Conservation (phyloP, 2,888 invertebrate genomes). For the Invenusta paracnida region DNA sequence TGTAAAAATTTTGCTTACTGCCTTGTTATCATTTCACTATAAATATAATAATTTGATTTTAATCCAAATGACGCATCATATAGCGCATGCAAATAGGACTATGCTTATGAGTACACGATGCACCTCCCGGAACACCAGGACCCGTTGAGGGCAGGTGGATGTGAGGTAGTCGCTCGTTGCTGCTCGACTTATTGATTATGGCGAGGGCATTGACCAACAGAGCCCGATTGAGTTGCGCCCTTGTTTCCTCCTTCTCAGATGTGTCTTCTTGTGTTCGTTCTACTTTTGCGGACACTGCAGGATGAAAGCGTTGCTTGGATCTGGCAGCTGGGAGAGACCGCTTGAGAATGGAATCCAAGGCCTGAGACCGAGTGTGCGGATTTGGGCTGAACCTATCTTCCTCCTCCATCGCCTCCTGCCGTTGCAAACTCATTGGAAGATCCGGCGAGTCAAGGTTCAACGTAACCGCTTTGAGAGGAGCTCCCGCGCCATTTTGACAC, state of each 20-base stretch:
- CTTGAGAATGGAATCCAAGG: neutral
- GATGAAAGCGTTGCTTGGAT: too few species aligned
- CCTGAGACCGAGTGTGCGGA: neutral
- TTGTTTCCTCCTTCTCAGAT: neutral
- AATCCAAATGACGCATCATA: neutral
- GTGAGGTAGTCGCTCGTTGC: neutral
- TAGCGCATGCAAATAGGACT: neutral
- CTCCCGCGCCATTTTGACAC: neutral
- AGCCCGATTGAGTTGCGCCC: neutral
- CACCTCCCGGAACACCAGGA: neutral
- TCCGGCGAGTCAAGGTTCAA: neutral
- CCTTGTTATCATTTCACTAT: too few species aligned
- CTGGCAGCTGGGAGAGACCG: neutral
- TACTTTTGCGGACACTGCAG: too few species aligned
- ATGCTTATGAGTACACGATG: neutral
- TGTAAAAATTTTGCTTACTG: too few species aligned
- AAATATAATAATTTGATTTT: too few species aligned
- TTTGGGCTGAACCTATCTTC: too few species aligned
- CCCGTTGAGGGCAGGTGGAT: neutral
- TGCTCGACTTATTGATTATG: neutral
- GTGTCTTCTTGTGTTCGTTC: too few species aligned
- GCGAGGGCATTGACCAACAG: neutral
- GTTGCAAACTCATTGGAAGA: neutral
- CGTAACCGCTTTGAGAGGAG: neutral
- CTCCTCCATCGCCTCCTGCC: too few species aligned